These are phyloP conservation scores for Pseudeuparius sepicola DNA, from an alignment of 2,888 invertebrate genomes.

Conservation along the genomic window DNA sequence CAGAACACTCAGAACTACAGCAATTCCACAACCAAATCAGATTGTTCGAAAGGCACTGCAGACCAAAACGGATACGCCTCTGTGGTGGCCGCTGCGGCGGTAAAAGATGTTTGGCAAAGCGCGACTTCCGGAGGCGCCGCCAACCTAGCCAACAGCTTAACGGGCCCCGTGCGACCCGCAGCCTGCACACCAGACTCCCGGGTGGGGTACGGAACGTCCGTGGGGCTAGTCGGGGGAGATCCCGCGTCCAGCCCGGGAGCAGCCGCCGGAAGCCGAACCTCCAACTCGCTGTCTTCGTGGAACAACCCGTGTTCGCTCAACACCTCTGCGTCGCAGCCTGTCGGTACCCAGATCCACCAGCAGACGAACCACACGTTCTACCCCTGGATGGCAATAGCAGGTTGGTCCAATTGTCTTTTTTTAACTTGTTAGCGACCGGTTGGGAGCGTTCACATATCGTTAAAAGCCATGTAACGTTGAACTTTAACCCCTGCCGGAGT, in stretches of 20 bases:
- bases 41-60: constrained; percentile 59
- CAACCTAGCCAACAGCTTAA: constrained; percentile 51
- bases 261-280: constrained; percentile 44
- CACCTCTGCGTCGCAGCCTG: constrained; percentile 66
- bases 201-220: constrained; percentile 57
- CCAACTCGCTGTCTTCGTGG: constrained; percentile 63
- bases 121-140: constrained; percentile 56
- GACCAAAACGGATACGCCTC: constrained; percentile 58
- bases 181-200: constrained; percentile 85
- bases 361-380: constrained; percentile 91
- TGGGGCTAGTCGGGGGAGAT: constrained; percentile 65
- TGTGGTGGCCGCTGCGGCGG: constrained; percentile 54
- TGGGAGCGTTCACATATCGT: no score
- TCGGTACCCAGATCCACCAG: constrained; percentile 78
- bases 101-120: constrained; percentile 58
- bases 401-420: constrained; percentile 49
- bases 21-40: constrained; percentile 54
- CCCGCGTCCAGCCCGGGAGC: constrained; percentile 66
- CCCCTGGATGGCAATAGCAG: constrained; percentile 99
- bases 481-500: constrained; percentile 36
- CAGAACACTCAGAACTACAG: constrained; percentile 48
- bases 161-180: constrained; percentile 66
- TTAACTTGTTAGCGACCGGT: no score
- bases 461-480: constrained; percentile 34
- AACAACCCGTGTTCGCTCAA: constrained; percentile 83